Evolutionary conservation across 2,888 invertebrate species (phyloP), one percentile per base, ranked within the genome.

Genomic region (Drosophila flavopinicola): DNA sequence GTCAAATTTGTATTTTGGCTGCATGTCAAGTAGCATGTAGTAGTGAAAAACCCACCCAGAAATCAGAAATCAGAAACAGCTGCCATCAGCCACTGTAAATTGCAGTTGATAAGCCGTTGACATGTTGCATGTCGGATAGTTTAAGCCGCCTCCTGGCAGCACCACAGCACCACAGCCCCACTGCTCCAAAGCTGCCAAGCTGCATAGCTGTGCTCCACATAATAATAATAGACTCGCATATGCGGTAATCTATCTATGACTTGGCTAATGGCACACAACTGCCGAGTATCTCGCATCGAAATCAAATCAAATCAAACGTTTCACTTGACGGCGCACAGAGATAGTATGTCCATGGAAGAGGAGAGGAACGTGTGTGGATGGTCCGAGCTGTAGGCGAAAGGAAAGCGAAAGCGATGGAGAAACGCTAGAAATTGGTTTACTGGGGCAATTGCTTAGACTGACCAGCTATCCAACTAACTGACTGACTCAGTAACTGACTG

Each of bases 241-340:
- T 85, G 84, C 57, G 84, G 84, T 85, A 85, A 85, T 63, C 44
- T 58, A 53, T 42, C 47, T 20, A 20, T 20, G 51, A 51, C 45
- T 72, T 42, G 56, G 51, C 57, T 38, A 29, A 44, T 35, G 25
- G 37, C 45, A 13, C 53, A 29, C n/a, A n/a, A n/a, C n/a, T n/a
- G n/a, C n/a, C n/a, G n/a, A 57, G 60, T 68, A 78, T 78, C 74
- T 86, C 47, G 45, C 70, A 47, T 56, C 49, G 24, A 66, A 83
- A 85, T 82, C 75, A 59, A 72, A 85, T 82, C 75, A 59, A 72
- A 82, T 73, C 82, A 61, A 82, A 78, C 39, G 83, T 82, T 83
- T 56, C 73, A 59, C 73, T 68, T 68, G 78, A 70, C 47, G 42
- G 78, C 65, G 47, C 63, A 51, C 51, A 49, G 32, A 56, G 38